Evolutionary conservation across 1,140 invertebrate genomes (phyloP).

Genomic region (Macrobrachium rosenbergii): DNA sequence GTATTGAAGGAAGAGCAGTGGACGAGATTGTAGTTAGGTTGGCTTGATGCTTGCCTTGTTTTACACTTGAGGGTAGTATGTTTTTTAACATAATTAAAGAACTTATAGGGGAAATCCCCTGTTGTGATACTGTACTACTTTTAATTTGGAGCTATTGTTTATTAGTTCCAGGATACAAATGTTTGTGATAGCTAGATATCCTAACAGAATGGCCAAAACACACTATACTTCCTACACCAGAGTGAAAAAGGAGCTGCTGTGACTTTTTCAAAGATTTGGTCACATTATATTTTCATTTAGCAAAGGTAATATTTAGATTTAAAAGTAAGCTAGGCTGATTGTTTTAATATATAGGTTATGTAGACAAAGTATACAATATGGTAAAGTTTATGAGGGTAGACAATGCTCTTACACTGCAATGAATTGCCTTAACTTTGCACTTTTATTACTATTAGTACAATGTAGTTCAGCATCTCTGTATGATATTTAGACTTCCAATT

Average conservation of each 20-base stretch:
- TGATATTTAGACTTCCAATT: constrained; percentile 24
- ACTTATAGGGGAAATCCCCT: too few relatives aligned
- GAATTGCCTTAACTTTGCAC: constrained; percentile 49
- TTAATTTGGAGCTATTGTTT: too few relatives aligned
- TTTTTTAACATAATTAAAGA: too few relatives aligned
- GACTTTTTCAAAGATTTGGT: not conserved
- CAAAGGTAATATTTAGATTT: not conserved
- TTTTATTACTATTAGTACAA: constrained; percentile 32
- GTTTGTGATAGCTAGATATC: too few relatives aligned
- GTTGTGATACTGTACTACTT: too few relatives aligned
- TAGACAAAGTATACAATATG: not conserved
- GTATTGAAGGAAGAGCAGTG: too few relatives aligned
- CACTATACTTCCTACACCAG: too few relatives aligned
- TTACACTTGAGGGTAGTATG: too few relatives aligned
- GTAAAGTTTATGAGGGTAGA: constrained; percentile 14
- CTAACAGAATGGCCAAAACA: too few relatives aligned
- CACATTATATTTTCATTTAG: not conserved
- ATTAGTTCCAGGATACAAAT: too few relatives aligned
- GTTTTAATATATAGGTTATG: constrained; percentile 1
- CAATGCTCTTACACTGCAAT: constrained; percentile 25
- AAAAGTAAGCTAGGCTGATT: not conserved
- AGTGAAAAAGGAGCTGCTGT: not conserved
- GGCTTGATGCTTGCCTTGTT: too few relatives aligned
- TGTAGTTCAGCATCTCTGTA: constrained; percentile 30
- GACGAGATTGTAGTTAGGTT: too few relatives aligned